Evolutionary conservation across 2,113 vertebrate species (phyloP), one percentile per base, ranked within the genome.

Genomic region (Oryzias javanicus): DNA sequence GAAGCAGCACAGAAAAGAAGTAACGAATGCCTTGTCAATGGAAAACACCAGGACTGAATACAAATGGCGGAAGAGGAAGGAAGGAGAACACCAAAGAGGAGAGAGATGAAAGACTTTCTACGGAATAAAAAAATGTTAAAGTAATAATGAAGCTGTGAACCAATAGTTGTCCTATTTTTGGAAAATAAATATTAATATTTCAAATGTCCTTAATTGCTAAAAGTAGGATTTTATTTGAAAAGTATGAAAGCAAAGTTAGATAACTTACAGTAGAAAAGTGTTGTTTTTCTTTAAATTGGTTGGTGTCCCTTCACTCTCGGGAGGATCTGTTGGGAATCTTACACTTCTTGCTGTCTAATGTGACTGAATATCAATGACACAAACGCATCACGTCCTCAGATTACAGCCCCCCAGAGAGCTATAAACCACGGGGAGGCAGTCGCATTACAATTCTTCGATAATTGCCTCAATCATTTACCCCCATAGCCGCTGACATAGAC

Each of bases 351-450:
- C 72, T 59, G 74, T 82, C 40, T 35, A 35, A 45, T 1, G 19
- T 62, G 50, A 79, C 76, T 58, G 70, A 75, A 72, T 80, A 74
- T 84, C 73, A 55, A 82, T 82, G 67, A 52, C 40, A 60, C 54
- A 69, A 72, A 72, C 80, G 76, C 76, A 72, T 53, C 59, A 50
- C 44, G 55, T 70, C 50, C 49, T 45, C 17, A 55, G 67, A 74
- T 42, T 70, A 70, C 70, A 53, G 70, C 51, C 66, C 63, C 67
- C 77, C 19, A 35, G 59, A 74, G 77, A 55, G 53, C 62, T 45
- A 65, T 84, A 70, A 77, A 77, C 74, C 67, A 79, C 64, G 53
- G 74, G 58, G 74, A 55, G 52, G 68, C 60, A 78, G 62, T 80
- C 51, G 62, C 71, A 78, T 72, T 67, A 64, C 57, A 69, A 41